phyloP scores from a whole-genome alignment of 2,113 vertebrate species.

The Amblyopsis rosae region DNA sequence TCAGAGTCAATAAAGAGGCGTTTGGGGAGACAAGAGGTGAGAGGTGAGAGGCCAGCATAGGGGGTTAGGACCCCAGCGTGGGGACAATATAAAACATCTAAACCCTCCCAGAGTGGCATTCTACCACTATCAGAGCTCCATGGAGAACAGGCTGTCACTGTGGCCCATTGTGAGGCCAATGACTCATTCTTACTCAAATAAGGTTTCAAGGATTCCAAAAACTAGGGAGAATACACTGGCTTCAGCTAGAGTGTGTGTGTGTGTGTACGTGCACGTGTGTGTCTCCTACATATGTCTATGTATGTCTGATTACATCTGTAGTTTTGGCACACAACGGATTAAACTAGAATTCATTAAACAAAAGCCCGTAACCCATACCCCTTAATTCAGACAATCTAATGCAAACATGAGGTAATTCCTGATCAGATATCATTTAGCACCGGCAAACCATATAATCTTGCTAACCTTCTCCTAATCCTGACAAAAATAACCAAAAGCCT shows the following conservation, averaged over 20 bases:
- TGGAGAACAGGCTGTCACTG: constrained; percentile 60
- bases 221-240: constrained; percentile 12
- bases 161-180: constrained; percentile 62
- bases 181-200: constrained; percentile 62
- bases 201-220: constrained; percentile 56
- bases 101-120: constrained; percentile 55
- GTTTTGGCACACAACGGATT: constrained; percentile 2
- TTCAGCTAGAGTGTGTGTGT: constrained; percentile 1
- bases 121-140: constrained; percentile 49
- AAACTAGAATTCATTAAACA: constrained; percentile 19
- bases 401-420: constrained; percentile 14
- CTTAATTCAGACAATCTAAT: constrained; percentile 13
- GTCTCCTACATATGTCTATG: constrained; percentile 1
- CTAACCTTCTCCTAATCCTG: constrained; percentile 44
- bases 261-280: constrained; percentile 19
- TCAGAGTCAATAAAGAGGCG: constrained; percentile 77
- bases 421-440: constrained; percentile 54
- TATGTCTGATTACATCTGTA: constrained; percentile 10
- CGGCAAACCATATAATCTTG: constrained; percentile 46
- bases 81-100: constrained; percentile 60
- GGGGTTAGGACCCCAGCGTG: constrained; percentile 61
- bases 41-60: constrained; percentile 58
- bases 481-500: constrained; percentile 31
- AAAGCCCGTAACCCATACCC: background rate
- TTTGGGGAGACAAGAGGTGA: constrained; percentile 67